phyloP scores from a whole-genome alignment of 2,888 invertebrate genomes.

The Tricholauxania praeusta region DNA sequence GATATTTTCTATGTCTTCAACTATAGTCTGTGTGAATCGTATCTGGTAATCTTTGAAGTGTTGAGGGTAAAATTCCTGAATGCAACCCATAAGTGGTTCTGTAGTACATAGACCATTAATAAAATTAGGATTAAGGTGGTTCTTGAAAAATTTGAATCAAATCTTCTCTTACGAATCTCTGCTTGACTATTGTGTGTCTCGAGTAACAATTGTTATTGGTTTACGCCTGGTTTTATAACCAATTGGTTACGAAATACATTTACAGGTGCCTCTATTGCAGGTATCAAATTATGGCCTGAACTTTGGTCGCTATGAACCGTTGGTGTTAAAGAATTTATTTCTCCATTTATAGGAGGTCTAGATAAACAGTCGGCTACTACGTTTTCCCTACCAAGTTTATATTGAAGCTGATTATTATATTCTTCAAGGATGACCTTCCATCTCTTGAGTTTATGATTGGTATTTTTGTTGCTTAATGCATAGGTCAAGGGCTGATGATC shows the following conservation, averaged over 20 bases:
- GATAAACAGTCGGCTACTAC: slow-evolving; percentile 37
- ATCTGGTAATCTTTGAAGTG: slow-evolving; percentile 4
- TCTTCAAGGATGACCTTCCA: slow-evolving; percentile 39
- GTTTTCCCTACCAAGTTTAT: slow-evolving; percentile 34
- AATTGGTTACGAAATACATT: slow-evolving; percentile 31
- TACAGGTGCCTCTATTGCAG: slow-evolving; percentile 18
- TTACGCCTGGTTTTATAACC: not conserved
- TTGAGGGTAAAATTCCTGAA: slow-evolving; percentile 11
- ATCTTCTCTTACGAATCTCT: not conserved
- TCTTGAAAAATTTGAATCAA: too few species aligned
- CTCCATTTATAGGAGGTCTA: slow-evolving; percentile 12
- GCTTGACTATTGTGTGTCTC: not conserved
- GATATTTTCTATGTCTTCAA: not conserved
- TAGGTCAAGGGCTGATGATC: not conserved
- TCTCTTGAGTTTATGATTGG: slow-evolving; percentile 36
- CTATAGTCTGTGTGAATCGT: not conserved
- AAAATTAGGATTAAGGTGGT: too few species aligned
- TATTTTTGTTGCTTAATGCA: slow-evolving; percentile 35
- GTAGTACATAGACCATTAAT: too few species aligned
- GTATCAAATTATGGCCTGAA: slow-evolving; percentile 28
- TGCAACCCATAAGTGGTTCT: too few species aligned
- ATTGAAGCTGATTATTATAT: slow-evolving; percentile 29
- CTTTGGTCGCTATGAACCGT: slow-evolving; percentile 25
- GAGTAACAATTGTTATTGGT: not conserved
- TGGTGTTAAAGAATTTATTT: slow-evolving; percentile 21